Conservation (phyloP, 2,797 vertebrate species). For the Aphelocoma californica region DNA sequence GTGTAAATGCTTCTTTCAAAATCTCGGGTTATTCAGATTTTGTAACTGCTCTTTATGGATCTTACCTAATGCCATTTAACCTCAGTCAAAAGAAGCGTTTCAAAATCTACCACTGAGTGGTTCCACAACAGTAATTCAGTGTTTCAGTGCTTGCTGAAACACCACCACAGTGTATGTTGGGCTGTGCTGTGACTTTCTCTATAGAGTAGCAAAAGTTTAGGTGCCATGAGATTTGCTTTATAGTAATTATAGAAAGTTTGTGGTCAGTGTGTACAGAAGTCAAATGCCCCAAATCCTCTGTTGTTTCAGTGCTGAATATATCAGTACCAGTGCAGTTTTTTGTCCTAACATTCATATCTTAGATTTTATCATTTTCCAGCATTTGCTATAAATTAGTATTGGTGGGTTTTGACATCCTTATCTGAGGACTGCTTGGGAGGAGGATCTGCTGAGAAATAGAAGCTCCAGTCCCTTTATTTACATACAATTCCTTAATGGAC, state of each 20-base stretch:
- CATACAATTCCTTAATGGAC: background rate
- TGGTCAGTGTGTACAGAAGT: background rate
- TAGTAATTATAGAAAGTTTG: background rate
- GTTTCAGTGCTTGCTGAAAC: background rate
- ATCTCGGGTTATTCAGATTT: background rate
- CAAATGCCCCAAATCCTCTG: background rate
- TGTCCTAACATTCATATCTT: background rate
- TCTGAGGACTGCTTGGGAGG: background rate
- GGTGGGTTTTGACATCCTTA: background rate
- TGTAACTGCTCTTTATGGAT: background rate
- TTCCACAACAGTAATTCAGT: fast-evolving
- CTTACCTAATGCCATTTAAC: background rate
- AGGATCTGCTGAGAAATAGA: background rate
- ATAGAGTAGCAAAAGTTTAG: background rate
- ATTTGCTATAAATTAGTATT: background rate
- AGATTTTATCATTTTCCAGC: background rate
- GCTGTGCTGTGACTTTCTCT: background rate
- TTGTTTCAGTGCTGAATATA: background rate
- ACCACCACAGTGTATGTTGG: fast-evolving
- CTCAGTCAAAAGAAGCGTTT: background rate
- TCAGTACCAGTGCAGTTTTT: background rate
- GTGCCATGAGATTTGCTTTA: background rate
- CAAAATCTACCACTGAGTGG: background rate
- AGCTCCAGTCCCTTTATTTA: background rate
- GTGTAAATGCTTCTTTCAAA: background rate